A percentile compares a stretch with the other conserved stretches of the same genome.
Evolutionary conservation across 2,797 vertebrate species (phyloP).

Genomic region (Catostomus latipinnis): DNA sequence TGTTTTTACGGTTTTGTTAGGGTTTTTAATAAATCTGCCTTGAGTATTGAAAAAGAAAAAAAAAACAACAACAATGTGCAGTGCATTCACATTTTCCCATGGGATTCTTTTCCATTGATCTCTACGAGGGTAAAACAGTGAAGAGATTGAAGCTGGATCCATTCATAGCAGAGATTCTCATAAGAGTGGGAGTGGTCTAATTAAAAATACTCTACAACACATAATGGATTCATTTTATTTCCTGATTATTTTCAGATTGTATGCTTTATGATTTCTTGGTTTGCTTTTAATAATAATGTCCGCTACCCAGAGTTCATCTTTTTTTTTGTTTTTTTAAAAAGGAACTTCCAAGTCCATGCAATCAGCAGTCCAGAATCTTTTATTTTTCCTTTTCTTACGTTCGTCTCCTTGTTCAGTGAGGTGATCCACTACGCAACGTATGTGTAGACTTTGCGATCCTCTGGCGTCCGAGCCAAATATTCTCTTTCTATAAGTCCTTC

Average conservation of each 20-base stretch:
- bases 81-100: conserved; percentile 96
- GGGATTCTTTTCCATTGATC: conserved; percentile 91
- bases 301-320: conserved; percentile 72
- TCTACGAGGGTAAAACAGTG: conserved; percentile 92
- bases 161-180: conserved; percentile 84
- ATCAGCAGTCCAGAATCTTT: conserved; percentile 85
- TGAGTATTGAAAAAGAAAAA: conserved; percentile 86
- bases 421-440: conserved; percentile 91
- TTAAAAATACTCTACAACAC: conserved; percentile 90
- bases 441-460: conserved; percentile 99
- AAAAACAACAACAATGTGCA: conserved; percentile 77
- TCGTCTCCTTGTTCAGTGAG: conserved; percentile 52
- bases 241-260: conserved; percentile 70
- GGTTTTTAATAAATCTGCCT: conserved; percentile 84
- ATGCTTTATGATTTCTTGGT: conserved; percentile 52
- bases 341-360: conserved; percentile 95
- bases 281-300: conserved; percentile 58
- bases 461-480: conserved; percentile 98
- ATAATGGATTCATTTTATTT: conserved; percentile 78
- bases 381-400: conserved; percentile 55
- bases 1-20: conserved; percentile 79
- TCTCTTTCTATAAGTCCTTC: conserved; percentile 99
- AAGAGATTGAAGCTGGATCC: conserved; percentile 92
- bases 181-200: conserved; percentile 78
- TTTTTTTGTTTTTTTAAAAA: conserved; percentile 78